Conservation (phyloP, 2,888 invertebrate genomes). For the Eubasilissa splendida region DNA sequence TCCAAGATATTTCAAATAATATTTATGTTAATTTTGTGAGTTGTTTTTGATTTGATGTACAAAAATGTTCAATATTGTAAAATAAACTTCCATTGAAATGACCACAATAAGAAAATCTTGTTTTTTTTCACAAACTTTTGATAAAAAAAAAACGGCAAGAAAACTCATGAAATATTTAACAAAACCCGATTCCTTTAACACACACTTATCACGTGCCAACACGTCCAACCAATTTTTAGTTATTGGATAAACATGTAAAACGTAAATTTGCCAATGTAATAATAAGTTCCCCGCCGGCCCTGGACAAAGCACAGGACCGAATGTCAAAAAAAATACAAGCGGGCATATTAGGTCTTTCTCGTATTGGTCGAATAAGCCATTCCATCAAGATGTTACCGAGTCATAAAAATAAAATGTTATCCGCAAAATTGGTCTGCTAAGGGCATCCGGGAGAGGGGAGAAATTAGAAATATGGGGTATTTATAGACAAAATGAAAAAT, state of each 20-base stretch:
- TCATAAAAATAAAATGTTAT: slow-evolving; percentile 58
- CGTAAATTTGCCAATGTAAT: slow-evolving; percentile 22
- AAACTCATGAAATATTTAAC: slow-evolving; percentile 23
- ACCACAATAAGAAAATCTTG: no score
- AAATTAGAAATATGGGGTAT: slow-evolving; percentile 35
- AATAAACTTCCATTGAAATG: no score
- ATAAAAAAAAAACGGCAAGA: neutral
- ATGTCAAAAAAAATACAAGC: slow-evolving; percentile 29
- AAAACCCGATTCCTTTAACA: neutral
- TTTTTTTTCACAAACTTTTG: no score
- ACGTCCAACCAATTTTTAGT: slow-evolving; percentile 23
- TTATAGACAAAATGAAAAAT: slow-evolving; percentile 37
- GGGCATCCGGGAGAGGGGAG: slow-evolving; percentile 21
- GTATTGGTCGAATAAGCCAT: slow-evolving; percentile 55
- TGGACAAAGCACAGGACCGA: neutral
- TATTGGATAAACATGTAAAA: slow-evolving; percentile 43
- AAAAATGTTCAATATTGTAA: no score
- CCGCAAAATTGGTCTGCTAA: slow-evolving; percentile 55
- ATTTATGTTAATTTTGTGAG: no score
- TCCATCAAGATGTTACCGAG: slow-evolving; percentile 57
- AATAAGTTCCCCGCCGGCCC: neutral
- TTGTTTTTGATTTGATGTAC: no score
- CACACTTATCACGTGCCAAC: slow-evolving; percentile 20
- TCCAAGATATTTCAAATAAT: no score
- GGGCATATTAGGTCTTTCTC: slow-evolving; percentile 45